These are phyloP conservation scores for Ceratoteleas bidentatus DNA, from an alignment of 1,140 invertebrate genomes.

Conservation along the genomic window DNA sequence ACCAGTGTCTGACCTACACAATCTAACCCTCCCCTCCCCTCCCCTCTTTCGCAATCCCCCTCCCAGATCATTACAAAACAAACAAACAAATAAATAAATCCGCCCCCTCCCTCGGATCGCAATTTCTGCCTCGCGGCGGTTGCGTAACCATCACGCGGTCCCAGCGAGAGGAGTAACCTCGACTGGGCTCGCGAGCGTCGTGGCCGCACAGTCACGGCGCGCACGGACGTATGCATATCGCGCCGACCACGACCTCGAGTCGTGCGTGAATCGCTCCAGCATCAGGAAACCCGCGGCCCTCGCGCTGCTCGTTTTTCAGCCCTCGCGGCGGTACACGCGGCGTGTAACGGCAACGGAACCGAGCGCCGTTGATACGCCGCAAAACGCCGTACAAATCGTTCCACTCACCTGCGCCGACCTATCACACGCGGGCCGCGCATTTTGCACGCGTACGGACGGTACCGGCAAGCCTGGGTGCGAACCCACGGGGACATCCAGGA, in stretches of 20 bases:
- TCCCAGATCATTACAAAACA: too few species aligned
- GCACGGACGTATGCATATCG: constrained; percentile 43
- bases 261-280: constrained; percentile 64
- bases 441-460: constrained; percentile 37
- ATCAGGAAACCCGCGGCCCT: constrained; percentile 62
- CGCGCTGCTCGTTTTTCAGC: constrained; percentile 63
- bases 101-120: not conserved
- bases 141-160: constrained; percentile 55
- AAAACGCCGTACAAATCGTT: constrained; percentile 66
- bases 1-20: too few species aligned
- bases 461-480: constrained; percentile 11
- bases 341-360: constrained; percentile 63
- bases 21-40: too few species aligned
- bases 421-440: constrained; percentile 34
- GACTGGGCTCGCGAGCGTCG: constrained; percentile 36
- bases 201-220: constrained; percentile 27
- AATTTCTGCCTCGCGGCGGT: constrained; percentile 35
- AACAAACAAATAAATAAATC: constrained; percentile 18
- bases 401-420: constrained; percentile 60
- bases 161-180: constrained; percentile 60
- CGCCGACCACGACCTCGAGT: constrained; percentile 60
- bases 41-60: too few species aligned
- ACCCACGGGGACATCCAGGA: constrained; percentile 22
- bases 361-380: constrained; percentile 60
- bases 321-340: constrained; percentile 54